Conservation (phyloP, 2,797 vertebrate genomes). For the Podarcis siculus region DNA sequence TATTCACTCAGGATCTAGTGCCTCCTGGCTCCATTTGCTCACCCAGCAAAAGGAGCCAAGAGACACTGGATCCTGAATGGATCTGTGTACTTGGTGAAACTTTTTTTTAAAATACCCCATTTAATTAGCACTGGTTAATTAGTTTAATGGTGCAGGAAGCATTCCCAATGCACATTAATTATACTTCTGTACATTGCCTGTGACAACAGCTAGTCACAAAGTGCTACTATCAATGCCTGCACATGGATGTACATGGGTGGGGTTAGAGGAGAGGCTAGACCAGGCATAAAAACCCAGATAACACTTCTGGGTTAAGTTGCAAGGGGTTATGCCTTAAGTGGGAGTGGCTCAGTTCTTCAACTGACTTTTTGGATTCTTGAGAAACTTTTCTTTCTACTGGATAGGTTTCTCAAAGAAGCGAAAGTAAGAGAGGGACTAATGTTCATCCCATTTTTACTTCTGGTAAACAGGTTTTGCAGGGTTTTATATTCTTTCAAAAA, state of each 20-base stretch:
- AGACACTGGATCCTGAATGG: neutral
- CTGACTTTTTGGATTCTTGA: neutral
- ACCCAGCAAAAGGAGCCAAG: neutral
- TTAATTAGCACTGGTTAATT: neutral
- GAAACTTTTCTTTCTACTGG: neutral
- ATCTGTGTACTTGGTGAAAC: neutral
- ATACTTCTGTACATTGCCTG: neutral
- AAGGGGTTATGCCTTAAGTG: neutral
- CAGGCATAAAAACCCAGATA: neutral
- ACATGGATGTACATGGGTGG: conserved; percentile 31
- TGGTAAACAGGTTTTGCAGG: neutral
- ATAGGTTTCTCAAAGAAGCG: neutral
- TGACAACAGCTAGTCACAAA: neutral
- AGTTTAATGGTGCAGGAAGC: neutral
- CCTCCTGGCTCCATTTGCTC: no score
- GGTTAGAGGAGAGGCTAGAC: neutral
- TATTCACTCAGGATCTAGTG: no score
- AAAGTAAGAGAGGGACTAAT: neutral
- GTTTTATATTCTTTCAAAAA: neutral
- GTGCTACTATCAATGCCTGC: conserved; percentile 9
- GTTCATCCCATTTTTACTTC: neutral
- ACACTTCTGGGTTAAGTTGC: neutral
- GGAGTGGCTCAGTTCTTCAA: neutral
- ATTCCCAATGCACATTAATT: neutral
- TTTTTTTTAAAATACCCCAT: neutral